Evolutionary conservation across 2,113 vertebrate species (phyloP).

Genomic region (Ciconia boyciana): DNA sequence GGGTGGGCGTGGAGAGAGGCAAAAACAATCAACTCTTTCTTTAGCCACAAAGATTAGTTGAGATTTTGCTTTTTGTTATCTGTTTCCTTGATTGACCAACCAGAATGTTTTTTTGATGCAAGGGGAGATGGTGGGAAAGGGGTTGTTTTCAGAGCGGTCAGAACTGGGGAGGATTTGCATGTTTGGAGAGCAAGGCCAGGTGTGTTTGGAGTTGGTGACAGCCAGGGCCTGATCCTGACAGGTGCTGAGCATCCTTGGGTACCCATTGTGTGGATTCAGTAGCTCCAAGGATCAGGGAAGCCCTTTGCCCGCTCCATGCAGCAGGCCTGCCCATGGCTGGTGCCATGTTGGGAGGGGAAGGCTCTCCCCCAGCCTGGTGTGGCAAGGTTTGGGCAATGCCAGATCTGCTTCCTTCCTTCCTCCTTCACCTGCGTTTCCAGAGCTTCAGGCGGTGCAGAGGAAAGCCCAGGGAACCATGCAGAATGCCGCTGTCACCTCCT

Average conservation of each 20-base stretch:
- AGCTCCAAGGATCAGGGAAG: not conserved
- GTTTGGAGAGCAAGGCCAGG: not conserved
- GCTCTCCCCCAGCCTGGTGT: not conserved
- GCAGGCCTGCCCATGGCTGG: not conserved
- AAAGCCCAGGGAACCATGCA: not conserved
- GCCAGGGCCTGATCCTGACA: not conserved
- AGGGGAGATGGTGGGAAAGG: not conserved
- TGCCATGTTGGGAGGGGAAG: not conserved
- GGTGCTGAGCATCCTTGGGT: not conserved
- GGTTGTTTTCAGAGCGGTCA: not conserved
- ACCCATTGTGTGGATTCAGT: not conserved
- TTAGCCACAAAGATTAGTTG: conserved; percentile 10
- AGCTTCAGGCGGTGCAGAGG: not conserved
- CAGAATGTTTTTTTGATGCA: not conserved
- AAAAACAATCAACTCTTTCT: conserved; percentile 44
- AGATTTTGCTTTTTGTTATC: conserved; percentile 26
- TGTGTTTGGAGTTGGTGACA: not conserved
- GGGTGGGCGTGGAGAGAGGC: not conserved
- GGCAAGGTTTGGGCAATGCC: not conserved
- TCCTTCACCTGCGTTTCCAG: not conserved
- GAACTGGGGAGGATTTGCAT: not conserved
- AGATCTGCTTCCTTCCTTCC: not conserved
- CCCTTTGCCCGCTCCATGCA: not conserved
- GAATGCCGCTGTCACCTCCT: not conserved
- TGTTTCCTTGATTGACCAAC: not conserved